Conservation (phyloP, 2,113 vertebrate genomes). For the Oreochromis niloticus region DNA sequence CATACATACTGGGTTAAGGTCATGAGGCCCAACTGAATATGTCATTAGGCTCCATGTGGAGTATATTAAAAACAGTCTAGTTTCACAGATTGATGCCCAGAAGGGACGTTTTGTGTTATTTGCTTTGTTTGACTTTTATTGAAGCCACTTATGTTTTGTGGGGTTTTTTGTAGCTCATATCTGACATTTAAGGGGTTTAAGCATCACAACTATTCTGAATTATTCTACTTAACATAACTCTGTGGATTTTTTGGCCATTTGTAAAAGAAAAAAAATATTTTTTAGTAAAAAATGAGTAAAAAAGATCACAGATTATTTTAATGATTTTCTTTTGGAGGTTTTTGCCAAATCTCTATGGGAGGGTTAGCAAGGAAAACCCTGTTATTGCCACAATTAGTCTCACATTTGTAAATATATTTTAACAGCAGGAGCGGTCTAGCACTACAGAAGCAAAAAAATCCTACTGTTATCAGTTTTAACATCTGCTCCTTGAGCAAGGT, state of each 20-base stretch:
- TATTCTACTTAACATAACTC: background rate
- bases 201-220: background rate
- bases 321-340: background rate
- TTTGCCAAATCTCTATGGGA: background rate
- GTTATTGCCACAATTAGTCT: background rate
- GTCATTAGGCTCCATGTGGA: background rate
- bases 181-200: background rate
- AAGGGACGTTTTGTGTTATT: background rate
- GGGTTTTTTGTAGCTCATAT: background rate
- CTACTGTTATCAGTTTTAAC: background rate
- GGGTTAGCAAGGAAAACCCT: background rate
- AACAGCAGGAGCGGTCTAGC: background rate
- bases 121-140: background rate
- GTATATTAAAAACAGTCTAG: background rate
- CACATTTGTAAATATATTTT: background rate
- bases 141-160: background rate
- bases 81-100: background rate
- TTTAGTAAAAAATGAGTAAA: rapidly evolving
- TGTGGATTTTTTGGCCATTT: background rate
- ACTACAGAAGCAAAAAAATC: background rate
- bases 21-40: background rate
- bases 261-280: background rate
- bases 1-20: background rate
- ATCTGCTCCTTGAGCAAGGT: background rate
- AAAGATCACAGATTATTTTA: background rate